Evolutionary conservation across 2,113 vertebrate species (phyloP), one percentile per base, ranked within the genome.

Genomic region (Numida meleagris): DNA sequence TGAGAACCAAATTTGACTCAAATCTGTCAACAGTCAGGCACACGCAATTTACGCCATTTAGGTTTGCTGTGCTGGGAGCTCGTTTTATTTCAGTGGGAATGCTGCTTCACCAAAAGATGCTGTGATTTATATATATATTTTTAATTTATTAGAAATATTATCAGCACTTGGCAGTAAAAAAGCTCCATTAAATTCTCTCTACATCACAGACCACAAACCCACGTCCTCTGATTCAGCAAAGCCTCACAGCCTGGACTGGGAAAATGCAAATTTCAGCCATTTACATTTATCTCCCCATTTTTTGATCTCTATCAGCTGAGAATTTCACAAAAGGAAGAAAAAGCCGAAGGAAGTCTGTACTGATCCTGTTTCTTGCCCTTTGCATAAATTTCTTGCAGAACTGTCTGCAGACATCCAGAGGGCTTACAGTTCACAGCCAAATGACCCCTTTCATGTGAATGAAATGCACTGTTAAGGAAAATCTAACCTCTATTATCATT

Each of bases 1-100:
- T 34, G 68, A 90, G 78, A 92, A 72, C 4, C 78, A 89, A 93
- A 88, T 78, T 79, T 75, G 68, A 89, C 59, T 85, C 75, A 85
- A 59, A 85, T 51, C 65, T 83, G 34, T 65, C 67, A 65, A 91
- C 85, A 91, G 79, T 6, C 75, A 45, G 7, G 29, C 0, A 2
- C 4, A 27, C 43, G 53, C 77, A 75, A 79, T 63, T 82, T 82
- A 74, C 46, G 65, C 9, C n/a, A n/a, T 70, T 87, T 80, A 80
- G 62, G 80, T 43, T 20, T 36, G 67, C 46, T 78, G 82, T 75
- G 27, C 34, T 42, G 55, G 66, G 63, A 89, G 38, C 74, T 36
- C 48, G 67, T 31, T 74, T 90, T 95, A 82, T 94, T 97, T 95
- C 74, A 38, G 42, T 80, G 34, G 9, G 12, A 1, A 23, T 79